Evolutionary conservation across 2,113 vertebrate genomes (phyloP), one percentile per base, ranked within the genome.

Genomic region (Pelvicachromis taeniatus): DNA sequence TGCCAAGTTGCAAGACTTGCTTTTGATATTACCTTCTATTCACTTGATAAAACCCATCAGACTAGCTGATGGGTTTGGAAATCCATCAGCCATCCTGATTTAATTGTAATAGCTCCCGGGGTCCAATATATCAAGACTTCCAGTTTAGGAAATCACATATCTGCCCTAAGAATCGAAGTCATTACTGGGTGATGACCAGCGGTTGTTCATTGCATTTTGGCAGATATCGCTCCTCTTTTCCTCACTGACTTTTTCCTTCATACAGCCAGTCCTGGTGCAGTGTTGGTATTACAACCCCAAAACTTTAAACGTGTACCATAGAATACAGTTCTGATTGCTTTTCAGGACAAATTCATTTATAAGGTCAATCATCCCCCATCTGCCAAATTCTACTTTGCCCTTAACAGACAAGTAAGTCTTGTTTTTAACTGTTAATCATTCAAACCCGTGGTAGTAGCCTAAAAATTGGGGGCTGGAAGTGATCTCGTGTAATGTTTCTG

Each of bases 241-340:
- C 0, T 68, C 38, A 26, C 21, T 26, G 65, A 40, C 35, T 21
- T 17, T 35, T 65, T 38, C 0, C 59, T 68, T 68, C 35, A 68
- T 68, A 14, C 7, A 42, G 1, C n/a, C 63, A 42, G 35, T 65
- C 1, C 35, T 16, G n/a, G 19, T 68, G 35, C 12, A 40, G 35
- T 68, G 35, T 23, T 42, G 38, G 7, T 65, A 40, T 40, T 40
- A 40, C 23, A 40, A 8, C n/a, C 31, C 10, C 56, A 16, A 3
- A 33, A 33, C 58, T 61, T 11, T 61, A 61, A 33, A 11, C 0
- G 29, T 33, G 19, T 33, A 33, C 58, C 0, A 5, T 61, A 61
- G 0, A 61, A 19, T 61, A 19, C 29, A 61, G 58, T 33, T 61
- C 13, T 68, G 35, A 68, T 23, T 4, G 0, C n/a, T 13, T 68